Percentiles rank a stretch among this genome's conserved stretches.
These are phyloP conservation scores for Bombyx huttoni DNA, from an alignment of 2,888 invertebrate species.

Conservation along the genomic window DNA sequence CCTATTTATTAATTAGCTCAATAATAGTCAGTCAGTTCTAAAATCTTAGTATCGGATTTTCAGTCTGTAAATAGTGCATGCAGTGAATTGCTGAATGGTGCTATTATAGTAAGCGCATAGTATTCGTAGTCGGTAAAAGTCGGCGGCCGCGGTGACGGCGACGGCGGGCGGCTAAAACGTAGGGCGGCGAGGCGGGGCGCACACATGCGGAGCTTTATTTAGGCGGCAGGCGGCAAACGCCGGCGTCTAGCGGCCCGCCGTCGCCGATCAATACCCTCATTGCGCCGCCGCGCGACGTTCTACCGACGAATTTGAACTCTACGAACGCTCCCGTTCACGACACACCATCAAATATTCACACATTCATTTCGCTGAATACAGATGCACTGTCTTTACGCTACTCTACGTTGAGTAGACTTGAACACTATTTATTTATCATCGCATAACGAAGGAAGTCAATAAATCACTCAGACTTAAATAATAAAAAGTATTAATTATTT, in stretches of 20 bases:
- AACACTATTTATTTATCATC: background rate
- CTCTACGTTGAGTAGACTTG: background rate
- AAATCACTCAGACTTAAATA: background rate
- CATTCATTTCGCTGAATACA: constrained; percentile 55
- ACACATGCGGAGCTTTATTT: constrained; percentile 70
- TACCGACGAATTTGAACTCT: constrained; percentile 56
- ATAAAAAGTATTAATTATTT: background rate
- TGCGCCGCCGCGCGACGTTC: constrained; percentile 65
- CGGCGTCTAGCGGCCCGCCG: constrained; percentile 62
- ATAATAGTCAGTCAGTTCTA: constrained; percentile 1
- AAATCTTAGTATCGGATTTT: constrained; percentile 1
- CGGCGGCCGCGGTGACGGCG: constrained; percentile 18
- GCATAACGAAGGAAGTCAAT: background rate
- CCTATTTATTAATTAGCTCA: too few species aligned
- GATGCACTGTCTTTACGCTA: constrained; percentile 21
- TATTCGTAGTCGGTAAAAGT: constrained; percentile 16
- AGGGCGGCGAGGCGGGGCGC: constrained; percentile 49
- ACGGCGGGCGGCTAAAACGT: constrained; percentile 29
- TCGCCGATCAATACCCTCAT: constrained; percentile 67
- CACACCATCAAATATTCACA: constrained; percentile 69
- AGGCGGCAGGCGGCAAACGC: constrained; percentile 63
- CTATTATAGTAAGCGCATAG: constrained; percentile 14
- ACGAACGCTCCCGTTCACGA: constrained; percentile 51
- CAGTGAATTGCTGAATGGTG: background rate
- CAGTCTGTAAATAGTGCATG: background rate